These are phyloP conservation scores for Muscidifurax raptorellus DNA, from an alignment of 1,140 invertebrate species.

Conservation along the genomic window DNA sequence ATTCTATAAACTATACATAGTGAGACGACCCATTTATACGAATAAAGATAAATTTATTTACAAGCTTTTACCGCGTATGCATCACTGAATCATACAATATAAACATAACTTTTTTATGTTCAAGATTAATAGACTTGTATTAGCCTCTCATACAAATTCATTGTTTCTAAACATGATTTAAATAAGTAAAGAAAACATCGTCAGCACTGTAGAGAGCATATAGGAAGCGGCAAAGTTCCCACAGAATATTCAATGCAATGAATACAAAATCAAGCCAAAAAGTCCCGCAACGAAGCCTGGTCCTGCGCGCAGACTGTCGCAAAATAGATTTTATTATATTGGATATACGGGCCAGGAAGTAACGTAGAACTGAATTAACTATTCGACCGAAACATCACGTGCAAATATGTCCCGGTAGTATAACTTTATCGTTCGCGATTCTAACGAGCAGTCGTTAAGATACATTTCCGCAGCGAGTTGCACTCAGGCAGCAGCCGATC, in stretches of 20 bases:
- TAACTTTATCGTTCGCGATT: constrained; percentile 32
- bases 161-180: background rate
- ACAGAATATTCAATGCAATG: background rate
- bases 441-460: constrained; percentile 34
- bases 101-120: too few relatives aligned
- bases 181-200: background rate
- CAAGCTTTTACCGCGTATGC: too few relatives aligned
- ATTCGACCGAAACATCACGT: constrained; percentile 29
- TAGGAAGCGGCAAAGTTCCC: background rate
- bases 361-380: constrained; percentile 30
- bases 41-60: too few relatives aligned
- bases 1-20: too few relatives aligned
- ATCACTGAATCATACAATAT: too few relatives aligned
- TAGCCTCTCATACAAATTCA: background rate
- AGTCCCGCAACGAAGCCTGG: constrained; percentile 11
- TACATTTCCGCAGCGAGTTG: background rate
- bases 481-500: constrained; percentile 2
- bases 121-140: too few relatives aligned
- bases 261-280: constrained; percentile 3
- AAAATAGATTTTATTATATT: constrained; percentile 13
- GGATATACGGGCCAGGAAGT: background rate
- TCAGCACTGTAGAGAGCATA: background rate
- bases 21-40: too few relatives aligned
- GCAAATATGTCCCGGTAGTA: constrained; percentile 31
- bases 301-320: background rate